A percentile compares a stretch with the other conserved stretches of the same genome.
Conservation (phyloP, 2,113 vertebrate species). For the Paramisgurnus dabryanus region DNA sequence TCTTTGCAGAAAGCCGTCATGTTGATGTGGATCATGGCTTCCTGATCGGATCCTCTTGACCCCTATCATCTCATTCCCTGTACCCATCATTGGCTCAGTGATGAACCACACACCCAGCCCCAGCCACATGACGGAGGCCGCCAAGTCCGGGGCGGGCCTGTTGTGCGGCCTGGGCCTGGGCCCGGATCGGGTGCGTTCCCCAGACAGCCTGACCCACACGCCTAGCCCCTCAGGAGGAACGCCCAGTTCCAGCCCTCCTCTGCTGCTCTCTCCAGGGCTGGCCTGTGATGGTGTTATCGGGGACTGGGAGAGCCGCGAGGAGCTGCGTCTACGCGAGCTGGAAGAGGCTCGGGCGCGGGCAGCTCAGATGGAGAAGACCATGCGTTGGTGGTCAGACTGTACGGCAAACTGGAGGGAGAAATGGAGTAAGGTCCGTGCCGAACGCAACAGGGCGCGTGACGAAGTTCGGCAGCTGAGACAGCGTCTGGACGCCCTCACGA, state of each 20-base stretch:
- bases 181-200: constrained; percentile 79
- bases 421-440: constrained; percentile 95
- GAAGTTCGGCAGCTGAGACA: constrained; percentile 92
- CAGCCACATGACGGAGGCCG: constrained; percentile 69
- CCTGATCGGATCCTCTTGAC: constrained; percentile 18
- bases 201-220: constrained; percentile 80
- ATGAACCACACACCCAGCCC: constrained; percentile 81
- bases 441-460: constrained; percentile 90
- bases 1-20: constrained; percentile 43
- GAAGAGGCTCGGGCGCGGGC: constrained; percentile 92
- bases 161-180: constrained; percentile 83
- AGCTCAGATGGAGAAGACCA: constrained; percentile 98
- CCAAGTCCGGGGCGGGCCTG: constrained; percentile 69
- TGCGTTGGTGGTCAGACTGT: constrained; percentile 99
- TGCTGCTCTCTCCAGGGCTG: constrained; percentile 75
- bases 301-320: constrained; percentile 96
- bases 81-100: constrained; percentile 49
- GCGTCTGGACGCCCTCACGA: constrained; percentile 88
- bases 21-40: constrained; percentile 18
- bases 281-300: constrained; percentile 74
- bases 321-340: constrained; percentile 89
- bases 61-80: constrained; percentile 13
- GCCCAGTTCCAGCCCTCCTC: constrained; percentile 82
- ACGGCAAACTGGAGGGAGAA: constrained; percentile 98
- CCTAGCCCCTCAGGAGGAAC: constrained; percentile 86